Conservation (phyloP, 2,888 invertebrate genomes). For the Habroteleia sp. region DNA sequence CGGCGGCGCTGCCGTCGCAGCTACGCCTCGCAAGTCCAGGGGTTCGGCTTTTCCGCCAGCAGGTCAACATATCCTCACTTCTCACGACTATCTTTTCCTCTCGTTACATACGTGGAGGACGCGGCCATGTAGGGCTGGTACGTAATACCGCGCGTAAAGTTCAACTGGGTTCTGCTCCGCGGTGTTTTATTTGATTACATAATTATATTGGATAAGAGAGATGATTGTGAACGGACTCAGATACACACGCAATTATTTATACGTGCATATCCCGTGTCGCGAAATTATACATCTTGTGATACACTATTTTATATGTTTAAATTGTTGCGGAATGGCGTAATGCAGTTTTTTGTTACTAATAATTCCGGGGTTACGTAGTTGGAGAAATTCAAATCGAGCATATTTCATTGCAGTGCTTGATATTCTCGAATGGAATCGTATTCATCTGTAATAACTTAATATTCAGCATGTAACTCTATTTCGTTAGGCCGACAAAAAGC, state of each 20-base stretch:
- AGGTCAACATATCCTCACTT: constrained; percentile 55
- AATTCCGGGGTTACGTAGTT: background rate
- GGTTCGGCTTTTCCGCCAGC: constrained; percentile 48
- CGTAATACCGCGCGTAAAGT: constrained; percentile 65
- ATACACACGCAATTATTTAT: constrained; percentile 52
- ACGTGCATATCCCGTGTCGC: constrained; percentile 26
- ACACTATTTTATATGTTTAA: constrained; percentile 30
- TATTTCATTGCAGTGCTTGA: background rate
- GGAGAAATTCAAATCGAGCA: constrained; percentile 14
- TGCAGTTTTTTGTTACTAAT: background rate
- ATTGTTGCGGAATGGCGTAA: constrained; percentile 22
- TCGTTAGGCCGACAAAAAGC: too few relatives aligned
- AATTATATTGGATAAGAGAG: constrained; percentile 67
- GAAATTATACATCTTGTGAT: constrained; percentile 25
- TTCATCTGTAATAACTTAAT: too few relatives aligned
- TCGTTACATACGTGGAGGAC: constrained; percentile 42
- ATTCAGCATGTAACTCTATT: too few relatives aligned
- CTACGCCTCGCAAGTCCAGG: constrained; percentile 9
- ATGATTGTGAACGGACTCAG: constrained; percentile 47
- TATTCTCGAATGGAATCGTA: too few relatives aligned
- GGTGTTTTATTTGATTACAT: constrained; percentile 71
- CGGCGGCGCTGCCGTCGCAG: constrained; percentile 1
- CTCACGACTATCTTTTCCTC: constrained; percentile 65
- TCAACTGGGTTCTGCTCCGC: constrained; percentile 65
- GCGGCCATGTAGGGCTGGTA: constrained; percentile 45